These are phyloP conservation scores for Sphaerophoria rueppellii DNA, from an alignment of 2,888 invertebrate species.

Conservation along the genomic window DNA sequence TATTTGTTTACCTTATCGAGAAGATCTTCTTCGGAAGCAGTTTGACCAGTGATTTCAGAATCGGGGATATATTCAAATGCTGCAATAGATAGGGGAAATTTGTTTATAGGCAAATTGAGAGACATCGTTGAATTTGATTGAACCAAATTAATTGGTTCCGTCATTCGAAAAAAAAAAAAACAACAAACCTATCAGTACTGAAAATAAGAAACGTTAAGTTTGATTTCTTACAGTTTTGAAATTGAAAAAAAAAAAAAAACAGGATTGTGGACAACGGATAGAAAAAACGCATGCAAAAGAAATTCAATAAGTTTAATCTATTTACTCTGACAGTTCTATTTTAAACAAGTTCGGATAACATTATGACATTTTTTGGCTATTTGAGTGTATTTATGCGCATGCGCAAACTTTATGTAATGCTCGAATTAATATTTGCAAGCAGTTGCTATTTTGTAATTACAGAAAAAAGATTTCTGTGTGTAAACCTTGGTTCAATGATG, in stretches of 20 bases:
- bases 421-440: not conserved
- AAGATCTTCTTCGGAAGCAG: slow-evolving; percentile 92
- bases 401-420: slow-evolving; percentile 72
- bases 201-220: too few species aligned
- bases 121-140: not conserved
- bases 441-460: not conserved
- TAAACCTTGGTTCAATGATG: too few species aligned
- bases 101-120: not conserved
- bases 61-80: slow-evolving; percentile 96
- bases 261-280: too few species aligned
- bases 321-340: too few species aligned
- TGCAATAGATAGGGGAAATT: slow-evolving; percentile 80
- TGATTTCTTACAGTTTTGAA: too few species aligned
- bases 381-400: slow-evolving; percentile 65
- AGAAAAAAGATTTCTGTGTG: not conserved
- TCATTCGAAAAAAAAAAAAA: too few species aligned
- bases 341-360: too few species aligned
- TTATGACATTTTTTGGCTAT: not conserved
- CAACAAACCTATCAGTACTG: too few species aligned
- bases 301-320: too few species aligned
- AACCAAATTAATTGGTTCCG: not conserved
- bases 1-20: slow-evolving; percentile 87
- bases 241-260: too few species aligned
- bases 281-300: too few species aligned
- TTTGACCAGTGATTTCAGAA: slow-evolving; percentile 88